phyloP scores from a whole-genome alignment of 2,113 vertebrate species.

The Lamprotornis superbus region DNA sequence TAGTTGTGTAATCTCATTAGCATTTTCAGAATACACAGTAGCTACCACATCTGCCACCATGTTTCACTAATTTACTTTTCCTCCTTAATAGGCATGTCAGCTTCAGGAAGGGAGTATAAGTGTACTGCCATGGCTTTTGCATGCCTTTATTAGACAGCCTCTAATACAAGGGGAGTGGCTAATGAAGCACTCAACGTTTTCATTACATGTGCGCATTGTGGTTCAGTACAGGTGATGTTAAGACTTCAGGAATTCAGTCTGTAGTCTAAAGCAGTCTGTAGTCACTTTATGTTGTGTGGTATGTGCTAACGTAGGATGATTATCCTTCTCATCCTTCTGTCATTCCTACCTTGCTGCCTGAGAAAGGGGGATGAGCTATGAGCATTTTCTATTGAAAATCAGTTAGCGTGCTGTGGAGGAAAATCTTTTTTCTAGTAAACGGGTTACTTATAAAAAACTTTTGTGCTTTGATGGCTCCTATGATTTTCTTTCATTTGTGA shows the following conservation, averaged over 20 bases:
- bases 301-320: background rate
- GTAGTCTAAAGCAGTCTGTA: background rate
- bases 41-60: background rate
- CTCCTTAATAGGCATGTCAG: background rate
- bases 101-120: background rate
- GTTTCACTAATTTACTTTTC: background rate
- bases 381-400: background rate
- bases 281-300: background rate
- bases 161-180: background rate
- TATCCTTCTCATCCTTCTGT: background rate
- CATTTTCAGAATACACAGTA: background rate
- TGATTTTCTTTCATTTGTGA: background rate
- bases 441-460: background rate
- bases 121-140: background rate
- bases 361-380: background rate
- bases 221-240: background rate
- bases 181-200: background rate
- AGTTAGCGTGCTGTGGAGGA: fast-evolving
- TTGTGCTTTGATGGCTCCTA: background rate
- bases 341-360: background rate
- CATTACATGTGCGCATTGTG: fast-evolving
- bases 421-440: background rate
- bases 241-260: background rate
- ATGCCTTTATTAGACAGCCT: background rate
- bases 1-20: background rate